Base-by-base conservation (phyloP, 2,888 invertebrate genomes). In the Pecten maximus region DNA sequence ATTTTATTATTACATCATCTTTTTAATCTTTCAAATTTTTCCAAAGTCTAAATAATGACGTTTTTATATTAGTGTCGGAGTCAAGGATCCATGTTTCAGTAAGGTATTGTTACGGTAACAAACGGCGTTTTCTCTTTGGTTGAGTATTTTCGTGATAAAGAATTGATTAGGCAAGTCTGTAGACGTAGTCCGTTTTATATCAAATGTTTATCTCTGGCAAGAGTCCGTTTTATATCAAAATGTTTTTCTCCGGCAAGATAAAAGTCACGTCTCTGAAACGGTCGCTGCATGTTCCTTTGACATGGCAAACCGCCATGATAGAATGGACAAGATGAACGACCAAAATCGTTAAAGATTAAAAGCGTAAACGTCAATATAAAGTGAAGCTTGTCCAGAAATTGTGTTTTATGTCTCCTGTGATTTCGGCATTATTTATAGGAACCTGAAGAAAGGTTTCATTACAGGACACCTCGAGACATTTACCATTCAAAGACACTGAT, bases 291-390 rank as follows among this genome's bases (percentile, higher is more conserved):
- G 54, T 54, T 8, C 44, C 54, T 54, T 23, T 54, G 54, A 54
- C 54, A 54, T n/a, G 54, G n/a, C 54, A 54, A n/a, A 54, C 23
- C 19, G n/a, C 54, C 54, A n/a, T n/a, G 54, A 23, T 54, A 54
- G 6, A 8, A n/a, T n/a, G n/a, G 54, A 54, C 54, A 54, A 54
- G 54, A n/a, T 54, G 54, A n/a, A 54, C 54, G n/a, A n/a, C n/a
- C n/a, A 54, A 19, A 54, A 54, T 54, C 54, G 8, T 54, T 54
- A 54, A 19, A 54, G 54, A 54, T 54, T 54, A 54, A 54, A 54
- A 54, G 54, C 54, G n/a, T 54, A 54, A 54, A n/a, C 23, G 54
- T 54, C 54, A 54, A 54, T 54, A n/a, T n/a, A 54, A 54, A 54
- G 54, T 19, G 19, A 54, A 23, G 54, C n/a, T 54, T 54, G 54